Evolutionary conservation across 2,113 vertebrate genomes (phyloP).

Genomic region (Leptobrachium ailaonicum): DNA sequence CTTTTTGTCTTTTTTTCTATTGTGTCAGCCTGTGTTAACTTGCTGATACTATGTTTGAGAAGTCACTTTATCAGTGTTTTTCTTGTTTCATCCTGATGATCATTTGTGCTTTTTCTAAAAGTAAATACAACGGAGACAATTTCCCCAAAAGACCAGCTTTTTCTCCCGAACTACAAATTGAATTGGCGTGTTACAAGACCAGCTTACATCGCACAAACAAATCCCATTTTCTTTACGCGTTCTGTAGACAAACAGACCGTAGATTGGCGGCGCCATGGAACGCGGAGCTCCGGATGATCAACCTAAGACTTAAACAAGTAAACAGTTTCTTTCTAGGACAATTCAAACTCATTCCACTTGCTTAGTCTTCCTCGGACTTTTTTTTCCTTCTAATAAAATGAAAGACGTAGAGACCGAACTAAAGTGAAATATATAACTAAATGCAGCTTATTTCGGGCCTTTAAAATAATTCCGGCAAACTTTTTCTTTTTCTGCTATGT

Average conservation of each 20-base stretch:
- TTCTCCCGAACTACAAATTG: conserved; percentile 14
- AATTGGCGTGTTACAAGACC: conserved; percentile 13
- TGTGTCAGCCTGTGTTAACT: conserved; percentile 10
- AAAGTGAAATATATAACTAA: too few relatives aligned
- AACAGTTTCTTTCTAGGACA: not conserved
- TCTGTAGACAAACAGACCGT: conserved; percentile 10
- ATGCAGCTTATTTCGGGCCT: too few relatives aligned
- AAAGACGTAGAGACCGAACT: too few relatives aligned
- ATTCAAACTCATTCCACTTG: conserved; percentile 11
- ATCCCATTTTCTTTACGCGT: conserved; percentile 19
- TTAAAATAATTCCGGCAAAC: too few relatives aligned
- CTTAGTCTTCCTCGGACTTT: conserved; percentile 10
- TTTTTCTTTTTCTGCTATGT: conserved; percentile 39
- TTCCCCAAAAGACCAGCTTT: not conserved
- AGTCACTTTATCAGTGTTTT: not conserved
- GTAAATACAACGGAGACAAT: not conserved
- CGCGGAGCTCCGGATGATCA: conserved; percentile 15
- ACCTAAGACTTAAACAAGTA: not conserved
- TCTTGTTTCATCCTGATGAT: conserved; percentile 1
- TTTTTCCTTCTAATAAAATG: not conserved
- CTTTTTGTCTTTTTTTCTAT: too few relatives aligned
- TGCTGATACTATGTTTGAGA: not conserved
- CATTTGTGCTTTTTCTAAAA: not conserved
- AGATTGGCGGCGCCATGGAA: conserved; percentile 12
- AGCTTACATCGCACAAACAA: conserved; percentile 13